Evolutionary conservation across 2,797 vertebrate species (phyloP).

Genomic region (Betta splendens): DNA sequence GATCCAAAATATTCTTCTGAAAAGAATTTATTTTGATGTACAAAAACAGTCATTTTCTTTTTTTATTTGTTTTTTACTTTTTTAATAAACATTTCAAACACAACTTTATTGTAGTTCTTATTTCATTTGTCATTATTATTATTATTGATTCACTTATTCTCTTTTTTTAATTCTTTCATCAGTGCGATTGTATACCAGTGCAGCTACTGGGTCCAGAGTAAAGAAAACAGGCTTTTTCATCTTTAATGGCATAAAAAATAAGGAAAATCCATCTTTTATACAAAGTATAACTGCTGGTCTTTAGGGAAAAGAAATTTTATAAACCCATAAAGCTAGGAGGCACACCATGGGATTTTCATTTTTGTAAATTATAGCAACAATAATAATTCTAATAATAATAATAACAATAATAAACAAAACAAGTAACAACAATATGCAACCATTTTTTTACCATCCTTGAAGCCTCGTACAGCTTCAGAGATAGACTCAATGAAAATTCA

Average conservation of each 20-base stretch:
- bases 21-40: slow-evolving; percentile 98
- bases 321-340: slow-evolving; percentile 99
- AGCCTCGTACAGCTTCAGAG: slow-evolving; percentile 71
- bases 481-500: slow-evolving; percentile 88
- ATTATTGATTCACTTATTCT: slow-evolving; percentile 74
- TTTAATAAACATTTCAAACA: slow-evolving; percentile 89
- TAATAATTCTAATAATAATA: slow-evolving; percentile 71
- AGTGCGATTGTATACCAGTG: slow-evolving; percentile 99
- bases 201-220: slow-evolving; percentile 98
- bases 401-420: slow-evolving; percentile 81
- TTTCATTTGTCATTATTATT: slow-evolving; percentile 79
- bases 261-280: slow-evolving; percentile 96
- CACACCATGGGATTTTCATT: slow-evolving; percentile 94
- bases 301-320: slow-evolving; percentile 92
- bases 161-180: slow-evolving; percentile 78
- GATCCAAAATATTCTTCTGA: slow-evolving; percentile 95
- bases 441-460: slow-evolving; percentile 74
- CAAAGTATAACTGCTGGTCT: slow-evolving; percentile 99
- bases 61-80: slow-evolving; percentile 60
- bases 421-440: slow-evolving; percentile 87
- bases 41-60: slow-evolving; percentile 96
- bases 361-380: slow-evolving; percentile 81
- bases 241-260: slow-evolving; percentile 91
- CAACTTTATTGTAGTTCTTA: slow-evolving; percentile 90
- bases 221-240: slow-evolving; percentile 91